phyloP scores from a whole-genome alignment of 1,140 invertebrate genomes.

The Hypsibius dujardini region DNA sequence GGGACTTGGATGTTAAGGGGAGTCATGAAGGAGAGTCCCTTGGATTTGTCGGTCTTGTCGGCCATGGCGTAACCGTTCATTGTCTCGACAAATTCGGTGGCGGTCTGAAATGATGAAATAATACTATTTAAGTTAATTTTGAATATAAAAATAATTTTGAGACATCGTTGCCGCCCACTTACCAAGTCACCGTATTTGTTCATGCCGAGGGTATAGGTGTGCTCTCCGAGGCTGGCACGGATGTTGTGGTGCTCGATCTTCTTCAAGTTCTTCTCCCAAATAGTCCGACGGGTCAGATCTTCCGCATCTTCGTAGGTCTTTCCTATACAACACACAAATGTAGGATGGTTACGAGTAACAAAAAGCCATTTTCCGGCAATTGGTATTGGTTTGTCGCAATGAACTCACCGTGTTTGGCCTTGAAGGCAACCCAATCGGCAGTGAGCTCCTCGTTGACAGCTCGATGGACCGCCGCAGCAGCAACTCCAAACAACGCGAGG shows the following conservation, averaged over 20 bases:
- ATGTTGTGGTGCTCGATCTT: slow-evolving; percentile 67
- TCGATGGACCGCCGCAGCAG: not conserved
- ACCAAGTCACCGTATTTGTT: slow-evolving; percentile 71
- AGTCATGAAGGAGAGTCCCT: not conserved
- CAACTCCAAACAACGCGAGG: not conserved
- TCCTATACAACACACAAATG: slow-evolving; percentile 23
- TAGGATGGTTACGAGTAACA: too few species aligned
- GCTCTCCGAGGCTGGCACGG: slow-evolving; percentile 40
- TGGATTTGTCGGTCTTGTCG: not conserved
- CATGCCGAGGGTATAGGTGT: slow-evolving; percentile 46
- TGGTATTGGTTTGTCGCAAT: too few species aligned
- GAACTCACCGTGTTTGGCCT: not conserved
- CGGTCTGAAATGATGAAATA: slow-evolving; percentile 26
- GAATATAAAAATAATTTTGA: too few species aligned
- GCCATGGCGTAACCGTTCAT: slow-evolving; percentile 54
- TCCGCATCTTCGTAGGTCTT: slow-evolving; percentile 53
- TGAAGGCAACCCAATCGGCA: not conserved
- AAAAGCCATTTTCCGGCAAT: too few species aligned
- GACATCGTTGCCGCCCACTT: not conserved
- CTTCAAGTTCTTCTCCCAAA: slow-evolving; percentile 65
- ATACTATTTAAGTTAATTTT: too few species aligned
- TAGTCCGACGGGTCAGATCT: slow-evolving; percentile 63
- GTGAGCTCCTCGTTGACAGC: not conserved
- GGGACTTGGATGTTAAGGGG: slow-evolving; percentile 22
- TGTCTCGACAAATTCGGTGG: slow-evolving; percentile 53